A percentile compares a stretch with the other conserved stretches of the same genome.
Evolutionary conservation across 2,797 vertebrate genomes (phyloP).

Genomic region (Falco cherrug): DNA sequence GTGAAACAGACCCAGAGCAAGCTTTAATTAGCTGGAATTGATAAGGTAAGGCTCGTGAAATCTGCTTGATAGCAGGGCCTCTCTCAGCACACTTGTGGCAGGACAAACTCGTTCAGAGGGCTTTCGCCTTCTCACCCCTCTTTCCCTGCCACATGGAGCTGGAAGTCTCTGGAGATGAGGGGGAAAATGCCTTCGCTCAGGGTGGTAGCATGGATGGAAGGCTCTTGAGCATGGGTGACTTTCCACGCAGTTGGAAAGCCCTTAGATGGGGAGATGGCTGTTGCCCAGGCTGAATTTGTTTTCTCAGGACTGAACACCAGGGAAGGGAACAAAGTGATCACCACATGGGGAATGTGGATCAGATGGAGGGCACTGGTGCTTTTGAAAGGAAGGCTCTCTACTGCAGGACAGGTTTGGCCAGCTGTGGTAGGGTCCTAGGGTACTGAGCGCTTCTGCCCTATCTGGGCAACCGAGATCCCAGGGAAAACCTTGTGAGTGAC

Average conservation of each 20-base stretch:
- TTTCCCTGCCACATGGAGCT: background rate
- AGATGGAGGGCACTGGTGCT: background rate
- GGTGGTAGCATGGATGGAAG: background rate
- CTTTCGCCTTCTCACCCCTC: background rate
- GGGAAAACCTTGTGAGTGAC: background rate
- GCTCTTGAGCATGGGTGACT: background rate
- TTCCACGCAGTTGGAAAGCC: background rate
- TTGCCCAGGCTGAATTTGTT: background rate
- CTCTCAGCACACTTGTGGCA: background rate
- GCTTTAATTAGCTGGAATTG: background rate
- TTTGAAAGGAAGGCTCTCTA: background rate
- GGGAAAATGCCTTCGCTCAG: background rate
- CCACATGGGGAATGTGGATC: background rate
- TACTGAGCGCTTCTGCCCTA: background rate
- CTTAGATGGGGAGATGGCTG: background rate
- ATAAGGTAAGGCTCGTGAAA: background rate
- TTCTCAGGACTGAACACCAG: background rate
- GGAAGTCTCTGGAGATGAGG: background rate
- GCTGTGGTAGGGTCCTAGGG: background rate
- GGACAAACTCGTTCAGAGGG: background rate
- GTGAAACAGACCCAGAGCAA: background rate
- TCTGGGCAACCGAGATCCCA: background rate
- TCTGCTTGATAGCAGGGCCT: background rate
- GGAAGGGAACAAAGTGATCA: background rate
- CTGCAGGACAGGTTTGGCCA: background rate